Evolutionary conservation across 1,140 invertebrate genomes (phyloP), one percentile per base, ranked within the genome.

Genomic region (Argopecten irradians): DNA sequence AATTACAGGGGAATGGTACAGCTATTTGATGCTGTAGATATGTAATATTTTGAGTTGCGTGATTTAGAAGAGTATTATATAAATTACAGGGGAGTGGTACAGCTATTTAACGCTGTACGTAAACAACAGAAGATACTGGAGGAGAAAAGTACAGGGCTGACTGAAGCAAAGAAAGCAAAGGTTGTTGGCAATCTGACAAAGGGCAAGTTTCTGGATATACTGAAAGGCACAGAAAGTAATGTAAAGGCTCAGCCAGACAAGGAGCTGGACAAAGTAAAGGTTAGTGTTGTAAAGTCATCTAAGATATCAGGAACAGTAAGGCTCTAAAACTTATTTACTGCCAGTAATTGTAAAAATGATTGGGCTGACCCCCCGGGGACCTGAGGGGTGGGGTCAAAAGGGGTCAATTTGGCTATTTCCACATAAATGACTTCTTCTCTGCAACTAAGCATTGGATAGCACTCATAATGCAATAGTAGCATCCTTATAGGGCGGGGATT

Each of bases 51-150:
- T 33, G n/a, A n/a, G n/a, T n/a, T n/a, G n/a, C n/a, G n/a, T n/a
- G n/a, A n/a, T n/a, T n/a, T n/a, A n/a, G n/a, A n/a, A n/a, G n/a
- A n/a, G n/a, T n/a, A n/a, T n/a, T n/a, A n/a, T n/a, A n/a, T n/a
- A n/a, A n/a, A 28, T 96, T 95, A 41, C 91, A 98, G 97, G 94
- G 98, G 98, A 93, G 98, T 98, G 7, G 98, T 99, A 0, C 98
- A 98, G 94, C 95, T 99, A 90, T 99, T 99, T 91, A 99, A 99
- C 96, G 97, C 98, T 34, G 98, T 99, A 0, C 97, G 96, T 93
- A 96, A 97, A 91, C 98, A 98, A 95, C 98, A 98, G 95, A 97
- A 97, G 94, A 96, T 97, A 85, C 96, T 98, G 85, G 96, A 97
- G 85, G 96, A 96, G 86, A 97, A 98, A 95, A 94, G 98, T 89